Conservation (phyloP, 2,797 vertebrate genomes). For the Spondyliosoma cantharus region DNA sequence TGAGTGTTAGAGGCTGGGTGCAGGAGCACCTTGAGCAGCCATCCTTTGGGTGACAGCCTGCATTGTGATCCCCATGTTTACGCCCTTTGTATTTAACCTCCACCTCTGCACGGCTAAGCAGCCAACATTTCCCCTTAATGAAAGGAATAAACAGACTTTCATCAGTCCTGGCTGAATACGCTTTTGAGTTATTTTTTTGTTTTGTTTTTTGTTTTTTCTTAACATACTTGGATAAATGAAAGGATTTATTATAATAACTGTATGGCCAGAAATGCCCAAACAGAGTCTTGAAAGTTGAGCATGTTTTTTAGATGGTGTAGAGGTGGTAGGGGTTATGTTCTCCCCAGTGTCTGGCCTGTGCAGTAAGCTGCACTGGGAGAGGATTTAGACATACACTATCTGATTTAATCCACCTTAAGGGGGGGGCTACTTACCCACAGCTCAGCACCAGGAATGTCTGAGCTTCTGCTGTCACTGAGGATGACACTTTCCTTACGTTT, state of each 20-base stretch:
- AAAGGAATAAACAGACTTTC: conserved; percentile 27
- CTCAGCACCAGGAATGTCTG: conserved; percentile 53
- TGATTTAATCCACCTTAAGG: conserved; percentile 80
- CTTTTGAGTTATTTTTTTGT: neutral
- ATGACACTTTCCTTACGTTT: conserved; percentile 36
- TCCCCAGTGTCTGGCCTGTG: conserved; percentile 68
- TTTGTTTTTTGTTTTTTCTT: neutral
- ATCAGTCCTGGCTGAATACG: neutral
- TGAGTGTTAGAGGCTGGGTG: conserved; percentile 26
- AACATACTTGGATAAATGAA: neutral
- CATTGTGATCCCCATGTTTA: conserved; percentile 38
- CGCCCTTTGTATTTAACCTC: conserved; percentile 52
- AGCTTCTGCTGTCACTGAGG: conserved; percentile 50
- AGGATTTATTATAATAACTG: neutral
- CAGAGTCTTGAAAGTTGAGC: neutral
- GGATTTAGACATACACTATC: conserved; percentile 79
- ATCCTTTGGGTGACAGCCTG: conserved; percentile 15
- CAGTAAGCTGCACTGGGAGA: conserved; percentile 72
- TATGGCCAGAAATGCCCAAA: conserved; percentile 13
- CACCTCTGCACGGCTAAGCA: conserved; percentile 15
- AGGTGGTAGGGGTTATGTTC: conserved; percentile 75
- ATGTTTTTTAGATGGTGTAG: conserved; percentile 21
- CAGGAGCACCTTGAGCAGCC: conserved; percentile 39
- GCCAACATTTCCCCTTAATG: neutral
- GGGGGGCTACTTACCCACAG: conserved; percentile 63